Evolutionary conservation across 2,797 vertebrate genomes (phyloP), one percentile per base, ranked within the genome.

Genomic region (Eupleurogrammus muticus): DNA sequence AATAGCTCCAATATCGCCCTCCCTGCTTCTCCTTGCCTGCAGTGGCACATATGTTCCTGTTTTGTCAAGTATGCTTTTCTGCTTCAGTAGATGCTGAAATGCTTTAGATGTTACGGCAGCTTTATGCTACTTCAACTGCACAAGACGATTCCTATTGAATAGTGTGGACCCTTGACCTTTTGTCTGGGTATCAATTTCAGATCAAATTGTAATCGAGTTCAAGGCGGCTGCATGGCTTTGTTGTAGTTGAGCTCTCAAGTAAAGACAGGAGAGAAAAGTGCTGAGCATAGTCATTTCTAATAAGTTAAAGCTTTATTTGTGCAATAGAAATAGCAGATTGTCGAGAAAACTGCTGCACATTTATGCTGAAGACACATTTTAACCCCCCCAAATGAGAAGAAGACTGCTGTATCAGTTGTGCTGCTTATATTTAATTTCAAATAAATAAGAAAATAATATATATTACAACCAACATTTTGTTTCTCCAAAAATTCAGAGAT

Each of bases 1-100:
- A 52, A 85, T 65, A 40, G 60, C 57, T 65, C 28, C 47, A 78
- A 80, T 80, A 82, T 53, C 17, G 47, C 20, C 47, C 40, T 34
- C 23, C 2, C 9, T 12, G 51, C 20, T 24, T 24, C 44, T n/a
- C 12, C 35, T 40, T 0, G 47, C 46, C 60, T 49, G 50, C 61
- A 67, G 68, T 20, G 14, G 44, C 58, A 68, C 75, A 44, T 54
- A 17, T 28, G 55, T 62, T 48, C 60, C 28, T 19, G 3, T 66
- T 75, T 50, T 35, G 28, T 61, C 16, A 28, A 74, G 23, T 19
- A 7, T 1, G 2, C 23, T 38, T 51, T 23, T 28, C 35, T 49
- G 6, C 57, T 52, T 54, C 55, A 75, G 57, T 67, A 49, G 70
- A 42, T 63, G 42, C 8, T 5, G 10, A 73, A 21, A 51, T 32